These are phyloP conservation scores for Melanotaenia trifasciata DNA, from an alignment of 2,797 vertebrate species.

Conservation along the genomic window DNA sequence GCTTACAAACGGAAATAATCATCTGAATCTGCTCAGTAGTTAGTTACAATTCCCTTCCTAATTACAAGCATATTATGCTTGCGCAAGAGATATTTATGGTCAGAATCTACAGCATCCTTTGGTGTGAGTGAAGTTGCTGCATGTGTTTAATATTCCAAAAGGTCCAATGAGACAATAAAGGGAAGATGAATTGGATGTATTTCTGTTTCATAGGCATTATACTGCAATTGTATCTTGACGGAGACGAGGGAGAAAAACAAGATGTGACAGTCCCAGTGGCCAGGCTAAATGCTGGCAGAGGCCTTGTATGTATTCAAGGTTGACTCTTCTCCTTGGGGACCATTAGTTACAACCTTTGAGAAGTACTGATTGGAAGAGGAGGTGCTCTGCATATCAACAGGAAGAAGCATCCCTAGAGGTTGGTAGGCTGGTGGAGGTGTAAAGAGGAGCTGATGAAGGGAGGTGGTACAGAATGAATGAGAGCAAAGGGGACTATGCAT, in stretches of 20 bases:
- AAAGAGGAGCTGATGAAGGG: slow-evolving; percentile 51
- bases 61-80: slow-evolving; percentile 18
- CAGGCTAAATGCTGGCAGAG: slow-evolving; percentile 44
- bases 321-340: slow-evolving; percentile 78
- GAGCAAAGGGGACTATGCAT: slow-evolving; percentile 14
- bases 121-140: slow-evolving; percentile 35
- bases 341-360: slow-evolving; percentile 85
- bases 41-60: slow-evolving; percentile 12
- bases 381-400: slow-evolving; percentile 84
- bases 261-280: slow-evolving; percentile 62
- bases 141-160: slow-evolving; percentile 45
- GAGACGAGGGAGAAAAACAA: slow-evolving; percentile 59
- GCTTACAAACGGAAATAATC: slow-evolving; percentile 10
- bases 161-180: slow-evolving; percentile 55
- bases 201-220: slow-evolving; percentile 72
- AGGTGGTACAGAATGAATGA: slow-evolving; percentile 45
- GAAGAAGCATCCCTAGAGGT: slow-evolving; percentile 68
- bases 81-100: slow-evolving; percentile 17
- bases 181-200: slow-evolving; percentile 52
- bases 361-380: slow-evolving; percentile 83
- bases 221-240: slow-evolving; percentile 61
- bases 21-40: slow-evolving; percentile 18
- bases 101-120: slow-evolving; percentile 20
- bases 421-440: slow-evolving; percentile 64
- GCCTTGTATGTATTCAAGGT: slow-evolving; percentile 81